phyloP scores from a whole-genome alignment of 2,888 invertebrate species.

The Bursaphelenchus okinawaensis region DNA sequence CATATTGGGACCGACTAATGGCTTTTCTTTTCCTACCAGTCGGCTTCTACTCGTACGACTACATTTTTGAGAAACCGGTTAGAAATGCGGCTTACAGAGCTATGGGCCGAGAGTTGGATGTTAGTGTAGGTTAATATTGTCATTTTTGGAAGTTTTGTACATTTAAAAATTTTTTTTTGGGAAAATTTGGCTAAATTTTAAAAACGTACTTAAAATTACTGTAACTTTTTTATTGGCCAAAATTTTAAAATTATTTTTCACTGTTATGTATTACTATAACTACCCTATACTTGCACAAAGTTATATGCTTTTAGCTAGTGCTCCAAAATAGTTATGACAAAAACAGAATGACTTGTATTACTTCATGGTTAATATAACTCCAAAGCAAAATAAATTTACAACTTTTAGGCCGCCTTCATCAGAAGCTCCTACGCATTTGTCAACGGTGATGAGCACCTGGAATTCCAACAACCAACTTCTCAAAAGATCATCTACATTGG shows the following conservation, averaged over 20 bases:
- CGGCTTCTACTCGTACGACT: neutral
- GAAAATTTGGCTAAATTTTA: too few relatives aligned
- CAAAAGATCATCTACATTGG: slow-evolving; percentile 14
- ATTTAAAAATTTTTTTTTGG: too few relatives aligned
- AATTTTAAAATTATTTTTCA: too few relatives aligned
- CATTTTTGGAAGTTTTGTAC: too few relatives aligned
- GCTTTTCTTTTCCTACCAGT: neutral
- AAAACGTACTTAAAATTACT: too few relatives aligned
- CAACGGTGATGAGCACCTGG: slow-evolving; percentile 14
- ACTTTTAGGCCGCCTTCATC: neutral
- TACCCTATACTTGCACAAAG: too few relatives aligned
- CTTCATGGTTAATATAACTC: neutral
- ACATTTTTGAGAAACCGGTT: neutral
- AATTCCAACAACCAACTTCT: slow-evolving; percentile 4
- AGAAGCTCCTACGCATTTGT: slow-evolving; percentile 13
- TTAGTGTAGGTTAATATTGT: neutral
- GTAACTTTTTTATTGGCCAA: too few relatives aligned
- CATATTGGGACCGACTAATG: neutral
- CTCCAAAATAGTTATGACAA: too few relatives aligned
- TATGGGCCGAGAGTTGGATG: neutral
- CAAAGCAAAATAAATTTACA: neutral
- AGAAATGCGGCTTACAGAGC: neutral
- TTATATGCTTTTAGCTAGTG: too few relatives aligned
- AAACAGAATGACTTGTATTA: too few relatives aligned
- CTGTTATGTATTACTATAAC: too few relatives aligned